phyloP scores from a whole-genome alignment of 2,888 invertebrate genomes.

The Bruchidius siliquastri region DNA sequence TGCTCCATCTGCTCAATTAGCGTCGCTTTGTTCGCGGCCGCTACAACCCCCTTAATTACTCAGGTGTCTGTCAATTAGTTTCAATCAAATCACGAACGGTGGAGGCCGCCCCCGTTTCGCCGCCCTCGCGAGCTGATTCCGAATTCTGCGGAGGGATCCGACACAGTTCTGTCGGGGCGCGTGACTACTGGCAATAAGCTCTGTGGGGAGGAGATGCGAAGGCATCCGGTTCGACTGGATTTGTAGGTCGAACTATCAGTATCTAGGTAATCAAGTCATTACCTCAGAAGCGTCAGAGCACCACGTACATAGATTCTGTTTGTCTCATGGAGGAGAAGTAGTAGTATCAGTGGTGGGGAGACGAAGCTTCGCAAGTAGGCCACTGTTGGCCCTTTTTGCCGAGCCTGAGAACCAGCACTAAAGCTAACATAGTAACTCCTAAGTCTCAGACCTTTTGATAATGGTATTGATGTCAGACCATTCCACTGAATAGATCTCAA shows the following conservation, averaged over 20 bases:
- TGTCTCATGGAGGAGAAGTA: no score
- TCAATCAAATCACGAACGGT: conserved; percentile 30
- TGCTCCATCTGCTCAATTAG: neutral
- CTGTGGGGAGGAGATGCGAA: neutral
- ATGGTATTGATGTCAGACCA: no score
- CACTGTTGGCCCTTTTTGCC: no score
- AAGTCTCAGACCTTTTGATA: no score
- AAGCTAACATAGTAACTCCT: no score
- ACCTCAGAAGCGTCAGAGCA: neutral
- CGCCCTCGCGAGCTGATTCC: neutral
- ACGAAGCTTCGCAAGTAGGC: no score
- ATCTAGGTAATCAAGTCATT: neutral
- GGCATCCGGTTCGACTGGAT: neutral
- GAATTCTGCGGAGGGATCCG: neutral
- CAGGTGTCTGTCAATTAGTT: conserved; percentile 27
- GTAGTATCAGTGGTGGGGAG: no score
- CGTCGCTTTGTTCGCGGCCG: neutral
- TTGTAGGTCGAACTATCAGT: neutral
- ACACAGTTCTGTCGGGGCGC: neutral
- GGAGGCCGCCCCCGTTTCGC: neutral
- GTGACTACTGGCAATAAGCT: neutral
- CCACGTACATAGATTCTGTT: neutral
- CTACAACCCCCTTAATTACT: conserved; percentile 15
- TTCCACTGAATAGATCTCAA: no score
- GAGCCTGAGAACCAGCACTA: no score